A percentile compares a stretch with the other conserved stretches of the same genome.
These are phyloP conservation scores for Buceros bicornis DNA, from an alignment of 2,797 vertebrate genomes.

Conservation along the genomic window DNA sequence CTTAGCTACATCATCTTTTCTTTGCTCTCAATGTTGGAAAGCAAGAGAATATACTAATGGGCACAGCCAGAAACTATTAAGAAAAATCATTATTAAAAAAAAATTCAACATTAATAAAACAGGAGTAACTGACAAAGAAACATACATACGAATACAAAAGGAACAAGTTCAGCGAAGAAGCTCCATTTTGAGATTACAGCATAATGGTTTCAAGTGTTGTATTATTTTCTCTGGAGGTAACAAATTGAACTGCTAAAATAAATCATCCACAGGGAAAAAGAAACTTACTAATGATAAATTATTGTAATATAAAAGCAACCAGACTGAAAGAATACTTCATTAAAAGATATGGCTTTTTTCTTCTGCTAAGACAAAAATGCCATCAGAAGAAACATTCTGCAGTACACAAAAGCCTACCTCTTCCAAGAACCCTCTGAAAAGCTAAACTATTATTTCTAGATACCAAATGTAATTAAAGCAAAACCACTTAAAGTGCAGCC, in stretches of 20 bases:
- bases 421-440: slow-evolving; percentile 44
- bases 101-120: neutral
- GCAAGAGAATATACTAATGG: neutral
- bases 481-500: slow-evolving; percentile 27
- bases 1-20: neutral
- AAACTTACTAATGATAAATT: slow-evolving; percentile 12
- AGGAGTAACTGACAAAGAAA: neutral
- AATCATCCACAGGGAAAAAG: neutral
- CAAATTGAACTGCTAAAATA: neutral
- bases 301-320: neutral
- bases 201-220: neutral
- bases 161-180: neutral
- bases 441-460: slow-evolving; percentile 19
- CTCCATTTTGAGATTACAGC: neutral
- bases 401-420: neutral
- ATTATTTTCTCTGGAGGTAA: neutral
- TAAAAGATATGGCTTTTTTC: neutral
- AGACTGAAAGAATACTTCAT: neutral
- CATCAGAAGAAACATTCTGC: neutral
- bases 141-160: neutral
- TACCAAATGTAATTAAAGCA: slow-evolving; percentile 26
- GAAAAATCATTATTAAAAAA: neutral
- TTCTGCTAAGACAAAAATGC: neutral
- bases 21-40: neutral
- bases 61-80: neutral